A percentile compares a stretch with the other conserved stretches of the same genome.
Conservation (phyloP, 2,797 vertebrate species). For the Passerculus sandwichensis region DNA sequence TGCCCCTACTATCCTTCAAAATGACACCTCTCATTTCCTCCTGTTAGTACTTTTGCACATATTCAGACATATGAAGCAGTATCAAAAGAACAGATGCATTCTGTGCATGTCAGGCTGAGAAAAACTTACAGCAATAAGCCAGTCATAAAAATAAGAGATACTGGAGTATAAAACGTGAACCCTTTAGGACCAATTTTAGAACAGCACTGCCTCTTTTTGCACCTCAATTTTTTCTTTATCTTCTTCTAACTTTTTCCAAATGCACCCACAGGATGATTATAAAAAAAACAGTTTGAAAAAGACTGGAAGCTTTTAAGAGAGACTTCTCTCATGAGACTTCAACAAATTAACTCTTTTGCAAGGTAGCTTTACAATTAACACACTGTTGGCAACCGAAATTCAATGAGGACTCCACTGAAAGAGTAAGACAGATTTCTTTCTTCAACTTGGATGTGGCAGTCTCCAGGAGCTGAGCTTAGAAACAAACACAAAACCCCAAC, state of each 20-base stretch:
- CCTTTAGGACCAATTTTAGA: not conserved
- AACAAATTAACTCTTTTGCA: not conserved
- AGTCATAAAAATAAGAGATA: not conserved
- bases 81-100: not conserved
- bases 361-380: not conserved
- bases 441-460: not conserved
- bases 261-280: not conserved
- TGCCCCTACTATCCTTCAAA: not conserved
- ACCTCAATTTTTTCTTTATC: not conserved
- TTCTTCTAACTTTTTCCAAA: not conserved
- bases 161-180: not conserved
- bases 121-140: not conserved
- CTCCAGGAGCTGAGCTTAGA: not conserved
- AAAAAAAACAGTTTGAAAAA: not conserved
- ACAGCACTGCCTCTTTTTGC: not conserved
- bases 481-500: not conserved
- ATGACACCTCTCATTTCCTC: conserved; percentile 19
- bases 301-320: not conserved
- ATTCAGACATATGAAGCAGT: not conserved
- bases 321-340: not conserved
- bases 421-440: not conserved
- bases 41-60: not conserved
- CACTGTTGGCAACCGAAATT: not conserved
- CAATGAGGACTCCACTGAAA: not conserved
- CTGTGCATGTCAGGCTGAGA: not conserved